Evolutionary conservation across 2,888 invertebrate genomes (phyloP).

Genomic region (Seira ritae): DNA sequence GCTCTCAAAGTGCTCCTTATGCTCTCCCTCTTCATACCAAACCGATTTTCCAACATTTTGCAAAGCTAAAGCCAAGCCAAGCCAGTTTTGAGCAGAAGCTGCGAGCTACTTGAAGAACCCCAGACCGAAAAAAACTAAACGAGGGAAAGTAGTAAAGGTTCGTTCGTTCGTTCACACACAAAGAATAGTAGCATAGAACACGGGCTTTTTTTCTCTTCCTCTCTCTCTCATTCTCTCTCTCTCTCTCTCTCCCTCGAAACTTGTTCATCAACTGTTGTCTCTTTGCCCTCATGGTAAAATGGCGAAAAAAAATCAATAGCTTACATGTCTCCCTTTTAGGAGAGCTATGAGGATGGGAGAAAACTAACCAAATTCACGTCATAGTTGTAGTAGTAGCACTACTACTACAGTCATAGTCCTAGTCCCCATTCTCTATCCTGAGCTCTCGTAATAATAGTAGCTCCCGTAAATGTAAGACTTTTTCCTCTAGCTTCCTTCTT

Average conservation of each 20-base stretch:
- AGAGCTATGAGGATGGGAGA: conserved; percentile 18
- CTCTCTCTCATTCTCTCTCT: conserved; percentile 14
- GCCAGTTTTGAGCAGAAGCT: not conserved
- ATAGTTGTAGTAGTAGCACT: conserved; percentile 29
- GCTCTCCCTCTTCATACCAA: conserved; percentile 2
- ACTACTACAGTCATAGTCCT: conserved; percentile 23
- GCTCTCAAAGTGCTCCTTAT: conserved; percentile 25
- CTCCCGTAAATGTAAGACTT: no score
- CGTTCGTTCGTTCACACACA: no score
- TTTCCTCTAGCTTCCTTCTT: no score
- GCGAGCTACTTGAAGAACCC: conserved; percentile 14
- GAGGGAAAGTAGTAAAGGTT: not conserved
- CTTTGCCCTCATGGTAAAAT: conserved; percentile 63
- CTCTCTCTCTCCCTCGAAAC: conserved; percentile 33
- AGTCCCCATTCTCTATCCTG: no score
- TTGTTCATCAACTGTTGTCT: conserved; percentile 66
- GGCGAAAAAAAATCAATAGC: conserved; percentile 64
- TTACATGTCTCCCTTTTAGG: conserved; percentile 48
- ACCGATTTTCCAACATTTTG: not conserved
- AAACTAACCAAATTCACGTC: conserved; percentile 2
- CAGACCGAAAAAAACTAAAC: not conserved
- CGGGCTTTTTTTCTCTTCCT: conserved; percentile 1
- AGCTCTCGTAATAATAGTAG: no score
- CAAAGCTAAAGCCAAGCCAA: not conserved
- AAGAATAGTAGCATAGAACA: no score